Percentiles rank a stretch among this genome's conserved stretches.
Evolutionary conservation across 2,888 invertebrate genomes (phyloP).

Genomic region (Ophion slaviceki): DNA sequence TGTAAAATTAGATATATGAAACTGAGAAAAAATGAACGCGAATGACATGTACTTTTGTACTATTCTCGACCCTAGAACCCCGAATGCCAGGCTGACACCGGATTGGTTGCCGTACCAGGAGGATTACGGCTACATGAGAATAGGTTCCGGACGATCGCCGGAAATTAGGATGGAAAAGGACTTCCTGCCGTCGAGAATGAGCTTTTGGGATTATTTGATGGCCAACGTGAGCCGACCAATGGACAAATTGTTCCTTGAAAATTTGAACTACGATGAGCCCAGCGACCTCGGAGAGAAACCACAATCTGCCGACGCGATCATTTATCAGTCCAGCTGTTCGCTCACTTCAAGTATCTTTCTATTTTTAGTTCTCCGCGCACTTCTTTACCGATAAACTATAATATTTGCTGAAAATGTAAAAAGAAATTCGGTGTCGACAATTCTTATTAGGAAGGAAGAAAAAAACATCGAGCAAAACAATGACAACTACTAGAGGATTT

Average conservation of each 20-base stretch:
- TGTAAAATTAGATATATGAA: neutral
- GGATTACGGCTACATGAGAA: constrained; percentile 72
- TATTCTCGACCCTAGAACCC: constrained; percentile 70
- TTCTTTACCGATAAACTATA: neutral
- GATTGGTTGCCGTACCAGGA: constrained; percentile 76
- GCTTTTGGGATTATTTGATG: constrained; percentile 76
- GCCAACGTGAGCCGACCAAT: constrained; percentile 67
- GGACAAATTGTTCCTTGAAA: constrained; percentile 58
- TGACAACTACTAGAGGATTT: neutral
- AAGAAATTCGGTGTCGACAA: neutral
- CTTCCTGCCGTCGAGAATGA: constrained; percentile 74
- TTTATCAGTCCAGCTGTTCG: neutral
- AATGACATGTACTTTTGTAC: constrained; percentile 6
- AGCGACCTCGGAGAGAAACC: neutral
- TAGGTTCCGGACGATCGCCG: constrained; percentile 72
- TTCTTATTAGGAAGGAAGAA: neutral
- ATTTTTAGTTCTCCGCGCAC: neutral
- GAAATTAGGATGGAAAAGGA: constrained; percentile 69
- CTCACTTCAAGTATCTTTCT: neutral
- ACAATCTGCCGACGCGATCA: neutral
- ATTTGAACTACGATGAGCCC: constrained; percentile 1
- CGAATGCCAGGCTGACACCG: constrained; percentile 70
- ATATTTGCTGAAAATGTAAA: neutral
- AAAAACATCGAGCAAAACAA: neutral
- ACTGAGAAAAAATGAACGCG: neutral